Conservation (phyloP, 2,888 invertebrate species). For the Xestia rhomboidea region DNA sequence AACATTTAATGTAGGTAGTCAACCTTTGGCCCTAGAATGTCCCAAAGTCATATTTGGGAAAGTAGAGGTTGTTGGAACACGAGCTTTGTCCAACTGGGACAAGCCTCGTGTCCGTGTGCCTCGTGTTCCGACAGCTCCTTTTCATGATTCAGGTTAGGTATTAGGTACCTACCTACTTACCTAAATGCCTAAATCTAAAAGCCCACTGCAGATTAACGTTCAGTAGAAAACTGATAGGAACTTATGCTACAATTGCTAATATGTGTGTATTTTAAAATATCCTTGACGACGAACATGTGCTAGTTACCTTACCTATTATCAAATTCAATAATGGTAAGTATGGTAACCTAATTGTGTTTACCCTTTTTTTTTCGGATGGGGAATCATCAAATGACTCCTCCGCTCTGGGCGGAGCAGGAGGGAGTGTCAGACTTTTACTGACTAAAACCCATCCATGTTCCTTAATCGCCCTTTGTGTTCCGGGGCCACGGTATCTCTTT, state of each 20-base stretch:
- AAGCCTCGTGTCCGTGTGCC: not conserved
- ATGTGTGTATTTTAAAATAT: not conserved
- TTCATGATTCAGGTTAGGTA: not conserved
- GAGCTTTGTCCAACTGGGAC: not conserved
- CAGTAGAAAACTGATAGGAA: conserved; percentile 6
- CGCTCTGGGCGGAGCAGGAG: too few relatives aligned
- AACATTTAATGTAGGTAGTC: not conserved
- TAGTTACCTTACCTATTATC: conserved; percentile 19
- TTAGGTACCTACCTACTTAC: too few relatives aligned
- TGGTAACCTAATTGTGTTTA: conserved; percentile 44
- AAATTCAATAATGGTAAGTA: conserved; percentile 37
- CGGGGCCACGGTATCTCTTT: too few relatives aligned
- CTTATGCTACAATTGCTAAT: conserved; percentile 1
- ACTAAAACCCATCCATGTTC: too few relatives aligned
- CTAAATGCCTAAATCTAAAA: not conserved
- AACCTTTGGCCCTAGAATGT: not conserved
- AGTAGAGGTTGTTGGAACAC: not conserved
- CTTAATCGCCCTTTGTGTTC: too few relatives aligned
- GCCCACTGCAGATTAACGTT: conserved; percentile 2
- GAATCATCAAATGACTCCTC: too few relatives aligned
- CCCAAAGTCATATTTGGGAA: not conserved
- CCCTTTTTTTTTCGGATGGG: too few relatives aligned
- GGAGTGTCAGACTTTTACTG: too few relatives aligned
- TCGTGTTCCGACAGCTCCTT: not conserved
- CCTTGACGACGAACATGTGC: conserved; percentile 16